A percentile compares a stretch with the other conserved stretches of the same genome.
phyloP scores from a whole-genome alignment of 2,888 invertebrate genomes.

The Drosophila greeni region DNA sequence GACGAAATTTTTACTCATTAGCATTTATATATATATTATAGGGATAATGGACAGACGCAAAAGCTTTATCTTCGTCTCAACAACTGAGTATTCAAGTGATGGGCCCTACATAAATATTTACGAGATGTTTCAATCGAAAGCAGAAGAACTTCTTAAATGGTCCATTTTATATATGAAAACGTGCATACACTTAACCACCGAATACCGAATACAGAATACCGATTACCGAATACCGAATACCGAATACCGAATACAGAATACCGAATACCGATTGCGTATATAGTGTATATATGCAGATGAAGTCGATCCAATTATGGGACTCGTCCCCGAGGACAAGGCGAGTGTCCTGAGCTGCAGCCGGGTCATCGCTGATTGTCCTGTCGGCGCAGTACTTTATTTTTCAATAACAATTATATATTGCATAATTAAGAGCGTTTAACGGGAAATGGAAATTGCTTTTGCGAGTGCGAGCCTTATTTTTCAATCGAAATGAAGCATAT shows the following conservation, averaged over 20 bases:
- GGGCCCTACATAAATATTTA: slow-evolving; percentile 52
- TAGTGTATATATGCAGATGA: slow-evolving; percentile 23
- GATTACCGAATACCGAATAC: slow-evolving; percentile 41
- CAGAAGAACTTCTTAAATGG: slow-evolving; percentile 61
- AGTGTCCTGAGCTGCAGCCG: slow-evolving; percentile 5
- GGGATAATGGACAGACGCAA: slow-evolving; percentile 44
- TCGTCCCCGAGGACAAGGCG: slow-evolving; percentile 21
- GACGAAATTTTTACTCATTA: slow-evolving; percentile 41
- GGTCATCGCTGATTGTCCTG: slow-evolving; percentile 29
- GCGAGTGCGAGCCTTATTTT: slow-evolving; percentile 34
- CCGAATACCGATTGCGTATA: slow-evolving; percentile 8
- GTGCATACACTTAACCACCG: slow-evolving; percentile 68
- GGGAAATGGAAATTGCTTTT: slow-evolving; percentile 35
- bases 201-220: slow-evolving; percentile 52
- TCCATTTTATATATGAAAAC: slow-evolving; percentile 62
- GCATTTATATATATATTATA: slow-evolving; percentile 33
- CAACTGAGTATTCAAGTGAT: slow-evolving; percentile 42
- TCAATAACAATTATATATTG: slow-evolving; percentile 45
- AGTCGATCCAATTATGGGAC: slow-evolving; percentile 33
- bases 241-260: slow-evolving; percentile 5
- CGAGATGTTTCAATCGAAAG: slow-evolving; percentile 39
- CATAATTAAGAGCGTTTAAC: slow-evolving; percentile 42
- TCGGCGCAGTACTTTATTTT: slow-evolving; percentile 55
- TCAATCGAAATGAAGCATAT: slow-evolving; percentile 31
- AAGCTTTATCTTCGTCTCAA: slow-evolving; percentile 67